A percentile compares a stretch with the other conserved stretches of the same genome.
These are phyloP conservation scores for Gnatocerus cornutus DNA, from an alignment of 2,888 invertebrate genomes.

Conservation along the genomic window DNA sequence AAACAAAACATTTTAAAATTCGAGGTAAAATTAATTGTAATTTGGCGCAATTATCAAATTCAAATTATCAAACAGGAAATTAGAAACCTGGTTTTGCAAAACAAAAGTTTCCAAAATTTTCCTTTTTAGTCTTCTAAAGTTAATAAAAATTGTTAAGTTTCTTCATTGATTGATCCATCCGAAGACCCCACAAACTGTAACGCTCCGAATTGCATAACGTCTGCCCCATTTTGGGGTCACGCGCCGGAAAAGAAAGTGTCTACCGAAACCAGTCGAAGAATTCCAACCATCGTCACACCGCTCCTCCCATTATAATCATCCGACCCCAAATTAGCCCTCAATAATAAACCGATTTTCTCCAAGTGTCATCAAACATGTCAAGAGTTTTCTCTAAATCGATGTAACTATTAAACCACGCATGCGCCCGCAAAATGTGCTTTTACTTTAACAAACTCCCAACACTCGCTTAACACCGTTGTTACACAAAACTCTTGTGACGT, in stretches of 20 bases:
- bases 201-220: not conserved
- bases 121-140: too few relatives aligned
- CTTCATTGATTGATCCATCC: not conserved
- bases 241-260: constrained; percentile 4
- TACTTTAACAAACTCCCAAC: constrained; percentile 23
- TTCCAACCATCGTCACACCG: not conserved
- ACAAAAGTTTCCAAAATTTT: too few relatives aligned
- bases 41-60: too few relatives aligned
- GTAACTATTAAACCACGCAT: constrained; percentile 19
- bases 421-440: constrained; percentile 38
- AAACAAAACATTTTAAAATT: too few relatives aligned
- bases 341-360: not conserved
- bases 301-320: not conserved
- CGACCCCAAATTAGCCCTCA: not conserved
- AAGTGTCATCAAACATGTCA: constrained; percentile 15
- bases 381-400: constrained; percentile 16
- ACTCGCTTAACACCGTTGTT: constrained; percentile 7
- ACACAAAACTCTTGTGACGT: not conserved
- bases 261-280: not conserved
- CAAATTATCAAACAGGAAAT: too few relatives aligned
- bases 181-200: not conserved
- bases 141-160: too few relatives aligned
- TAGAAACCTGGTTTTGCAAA: too few relatives aligned
- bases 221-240: constrained; percentile 1
- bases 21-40: too few relatives aligned